Evolutionary conservation across 2,888 invertebrate species (phyloP), one percentile per base, ranked within the genome.

Genomic region (Merodon equestris): DNA sequence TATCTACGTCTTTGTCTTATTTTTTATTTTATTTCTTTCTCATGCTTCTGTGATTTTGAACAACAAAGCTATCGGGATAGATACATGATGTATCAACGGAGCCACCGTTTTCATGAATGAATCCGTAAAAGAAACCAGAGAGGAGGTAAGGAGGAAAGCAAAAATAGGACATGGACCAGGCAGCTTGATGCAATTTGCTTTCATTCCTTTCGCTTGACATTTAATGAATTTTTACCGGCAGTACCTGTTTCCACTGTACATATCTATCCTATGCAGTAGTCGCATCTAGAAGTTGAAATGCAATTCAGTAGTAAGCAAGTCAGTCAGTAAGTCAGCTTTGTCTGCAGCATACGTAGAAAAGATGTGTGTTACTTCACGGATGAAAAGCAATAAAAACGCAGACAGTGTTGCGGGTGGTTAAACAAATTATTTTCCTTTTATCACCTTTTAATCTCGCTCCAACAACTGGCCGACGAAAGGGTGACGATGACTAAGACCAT

Each of bases 141-240:
- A n/a, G n/a, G n/a, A n/a, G 27, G 27, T 27, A 4, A 27, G 27
- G 27, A 4, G 7, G 27, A 7, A 15, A 17, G 36, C 53, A 0
- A 40, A 79, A 79, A 68, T 79, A 54, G 73, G 63, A 63, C 68
- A 73, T 73, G 72, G 56, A 61, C 57, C 40, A 56, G 38, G 19
- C 10, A 10, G 36, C 60, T 57, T 63, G 67, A 66, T 72, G 60
- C 61, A 63, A 67, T 77, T 77, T 67, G 51, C 48, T 61, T 60
- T 48, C 27, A 17, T 44, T 40, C 56, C 45, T 51, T 27, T 63
- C n/a, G 57, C 36, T 40, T 63, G 63, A 54, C 67, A 61, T 61
- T 72, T 72, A 77, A 77, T 72, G 67, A 67, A 61, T 77, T 67
- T 61, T 27, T 27, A 57, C 66, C 56, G 54, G 7, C 18, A 47